Conservation (phyloP, 2,888 invertebrate genomes). For the Xylota sylvarum region DNA sequence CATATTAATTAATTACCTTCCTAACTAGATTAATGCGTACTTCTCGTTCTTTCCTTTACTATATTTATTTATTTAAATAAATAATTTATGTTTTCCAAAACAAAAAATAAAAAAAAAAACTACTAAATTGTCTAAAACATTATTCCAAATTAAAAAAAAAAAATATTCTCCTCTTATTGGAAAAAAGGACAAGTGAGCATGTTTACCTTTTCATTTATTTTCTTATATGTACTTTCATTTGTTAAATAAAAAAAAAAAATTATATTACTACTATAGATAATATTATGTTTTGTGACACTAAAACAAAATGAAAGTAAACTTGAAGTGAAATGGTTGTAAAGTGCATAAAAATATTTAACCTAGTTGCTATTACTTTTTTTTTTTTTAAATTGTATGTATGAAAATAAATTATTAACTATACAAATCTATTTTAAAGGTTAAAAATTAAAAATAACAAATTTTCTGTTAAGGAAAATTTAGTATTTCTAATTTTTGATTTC, state of each 20-base stretch:
- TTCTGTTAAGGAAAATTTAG: constrained; percentile 28
- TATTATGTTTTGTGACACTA: constrained; percentile 61
- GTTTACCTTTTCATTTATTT: constrained; percentile 12
- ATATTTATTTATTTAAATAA: constrained; percentile 63
- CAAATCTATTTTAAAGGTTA: constrained; percentile 41
- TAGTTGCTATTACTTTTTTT: constrained; percentile 26
- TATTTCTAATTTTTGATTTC: constrained; percentile 51
- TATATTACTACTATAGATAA: constrained; percentile 10
- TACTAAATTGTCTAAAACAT: constrained; percentile 50
- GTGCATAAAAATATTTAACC: constrained; percentile 16
- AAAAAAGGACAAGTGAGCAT: constrained; percentile 78
- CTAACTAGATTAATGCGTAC: constrained; percentile 75
- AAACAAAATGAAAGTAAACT: constrained; percentile 38
- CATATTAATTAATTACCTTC: constrained; percentile 52
- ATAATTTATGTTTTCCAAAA: constrained; percentile 67
- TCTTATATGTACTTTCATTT: constrained; percentile 26
- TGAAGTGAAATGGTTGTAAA: constrained; percentile 4
- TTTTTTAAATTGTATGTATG: constrained; percentile 1
- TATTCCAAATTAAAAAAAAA: constrained; percentile 45
- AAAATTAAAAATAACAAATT: constrained; percentile 67
- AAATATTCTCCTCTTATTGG: constrained; percentile 49
- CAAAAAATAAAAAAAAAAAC: constrained; percentile 21
- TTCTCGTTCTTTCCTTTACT: constrained; percentile 44
- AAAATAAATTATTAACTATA: constrained; percentile 62
- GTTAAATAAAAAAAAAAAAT: neutral